phyloP scores from a whole-genome alignment of 2,113 vertebrate species.

The Corythornis vintsioides region DNA sequence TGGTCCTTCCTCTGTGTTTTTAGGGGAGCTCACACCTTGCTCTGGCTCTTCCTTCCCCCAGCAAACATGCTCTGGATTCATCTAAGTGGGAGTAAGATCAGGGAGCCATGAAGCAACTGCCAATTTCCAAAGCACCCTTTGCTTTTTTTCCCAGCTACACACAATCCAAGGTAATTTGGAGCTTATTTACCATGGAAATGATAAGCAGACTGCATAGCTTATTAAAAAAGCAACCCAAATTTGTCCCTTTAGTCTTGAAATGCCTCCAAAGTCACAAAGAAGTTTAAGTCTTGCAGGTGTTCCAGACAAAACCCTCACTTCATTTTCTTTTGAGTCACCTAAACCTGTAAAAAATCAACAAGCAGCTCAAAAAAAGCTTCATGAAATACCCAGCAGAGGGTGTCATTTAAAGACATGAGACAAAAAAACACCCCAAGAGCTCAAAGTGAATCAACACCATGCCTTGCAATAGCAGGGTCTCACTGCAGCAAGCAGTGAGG shows the following conservation, averaged over 20 bases:
- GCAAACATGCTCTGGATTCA: not conserved
- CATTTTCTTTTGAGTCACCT: not conserved
- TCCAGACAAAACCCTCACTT: not conserved
- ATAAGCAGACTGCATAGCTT: not conserved
- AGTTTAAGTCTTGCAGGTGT: not conserved
- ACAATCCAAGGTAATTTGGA: not conserved
- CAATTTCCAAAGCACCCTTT: not conserved
- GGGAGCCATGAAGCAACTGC: not conserved
- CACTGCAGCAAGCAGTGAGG: not conserved
- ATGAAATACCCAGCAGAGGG: rapidly evolving
- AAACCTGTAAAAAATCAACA: not conserved
- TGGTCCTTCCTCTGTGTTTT: not conserved
- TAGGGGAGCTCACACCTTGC: not conserved
- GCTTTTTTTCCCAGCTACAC: not conserved
- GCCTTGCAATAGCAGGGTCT: rapidly evolving
- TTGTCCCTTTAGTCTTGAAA: not conserved
- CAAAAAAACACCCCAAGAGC: not conserved
- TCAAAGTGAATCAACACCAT: rapidly evolving
- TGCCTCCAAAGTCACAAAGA: not conserved
- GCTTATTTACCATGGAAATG: not conserved
- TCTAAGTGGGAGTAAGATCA: rapidly evolving
- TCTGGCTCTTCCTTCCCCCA: not conserved
- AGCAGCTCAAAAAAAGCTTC: not conserved
- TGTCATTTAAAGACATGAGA: not conserved
- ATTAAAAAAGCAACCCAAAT: rapidly evolving